phyloP scores from a whole-genome alignment of 2,797 vertebrate species.

The Orientallactaga sibirica region DNA sequence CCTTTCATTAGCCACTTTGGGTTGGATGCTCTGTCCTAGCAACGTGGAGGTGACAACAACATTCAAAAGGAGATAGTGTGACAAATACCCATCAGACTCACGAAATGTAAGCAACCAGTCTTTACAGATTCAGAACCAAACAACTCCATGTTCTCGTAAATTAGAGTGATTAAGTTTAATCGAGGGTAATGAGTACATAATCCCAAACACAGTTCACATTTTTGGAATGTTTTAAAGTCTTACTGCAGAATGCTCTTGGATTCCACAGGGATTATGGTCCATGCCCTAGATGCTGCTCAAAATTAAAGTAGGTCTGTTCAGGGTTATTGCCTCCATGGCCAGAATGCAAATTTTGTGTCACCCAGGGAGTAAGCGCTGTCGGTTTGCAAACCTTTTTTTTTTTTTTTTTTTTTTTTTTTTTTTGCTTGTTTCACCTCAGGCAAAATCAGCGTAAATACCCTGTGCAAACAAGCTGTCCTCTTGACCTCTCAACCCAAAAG shows the following conservation, averaged over 20 bases:
- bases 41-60: too few relatives aligned
- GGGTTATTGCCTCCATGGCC: background rate
- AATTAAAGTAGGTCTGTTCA: constrained; percentile 34
- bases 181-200: constrained; percentile 65
- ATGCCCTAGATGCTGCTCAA: background rate
- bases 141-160: constrained; percentile 51
- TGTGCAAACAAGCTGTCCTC: constrained; percentile 33
- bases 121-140: constrained; percentile 62
- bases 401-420: background rate
- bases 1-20: too few relatives aligned
- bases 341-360: background rate
- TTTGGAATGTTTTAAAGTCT: constrained; percentile 70
- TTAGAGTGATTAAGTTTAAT: constrained; percentile 70
- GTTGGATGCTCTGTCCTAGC: too few relatives aligned
- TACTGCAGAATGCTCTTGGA: constrained; percentile 32
- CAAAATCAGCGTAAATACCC: constrained; percentile 42
- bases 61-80: background rate
- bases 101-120: background rate
- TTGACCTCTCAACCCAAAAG: constrained; percentile 51
- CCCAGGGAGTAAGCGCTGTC: background rate
- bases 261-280: background rate
- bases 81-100: constrained; percentile 49
- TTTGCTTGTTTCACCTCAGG: background rate
- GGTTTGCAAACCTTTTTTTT: background rate
- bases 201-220: constrained; percentile 21